Evolutionary conservation across 2,797 vertebrate species (phyloP).

Genomic region (Scolopax bukidnonensis): DNA sequence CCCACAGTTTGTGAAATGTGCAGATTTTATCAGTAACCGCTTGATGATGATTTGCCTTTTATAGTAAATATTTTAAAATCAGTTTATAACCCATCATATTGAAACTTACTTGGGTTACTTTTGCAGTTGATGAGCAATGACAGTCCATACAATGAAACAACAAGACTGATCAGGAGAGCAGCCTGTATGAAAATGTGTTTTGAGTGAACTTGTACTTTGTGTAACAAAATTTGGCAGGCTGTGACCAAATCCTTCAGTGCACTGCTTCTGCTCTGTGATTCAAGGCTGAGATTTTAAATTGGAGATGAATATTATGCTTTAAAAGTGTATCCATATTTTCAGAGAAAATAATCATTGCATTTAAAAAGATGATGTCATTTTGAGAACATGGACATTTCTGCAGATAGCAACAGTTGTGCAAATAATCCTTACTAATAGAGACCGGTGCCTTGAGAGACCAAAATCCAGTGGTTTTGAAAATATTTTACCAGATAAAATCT

Average conservation of each 20-base stretch:
- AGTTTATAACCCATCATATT: background rate
- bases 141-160: background rate
- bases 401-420: background rate
- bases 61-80: constrained; percentile 34
- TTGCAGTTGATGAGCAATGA: background rate
- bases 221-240: background rate
- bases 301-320: background rate
- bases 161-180: background rate
- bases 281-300: background rate
- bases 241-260: background rate
- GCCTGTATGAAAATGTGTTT: background rate
- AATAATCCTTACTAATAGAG: background rate
- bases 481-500: constrained; percentile 52
- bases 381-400: background rate
- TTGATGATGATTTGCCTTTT: constrained; percentile 24
- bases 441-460: background rate
- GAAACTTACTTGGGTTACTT: background rate
- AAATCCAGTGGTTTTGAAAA: background rate
- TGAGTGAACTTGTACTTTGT: background rate
- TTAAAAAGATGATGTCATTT: background rate
- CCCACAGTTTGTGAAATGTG: constrained; percentile 1
- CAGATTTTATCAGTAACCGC: constrained; percentile 26
- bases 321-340: background rate
- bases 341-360: background rate
- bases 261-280: background rate